Conservation (phyloP, 2,113 vertebrate genomes). For the Cyprinodon variegatus region DNA sequence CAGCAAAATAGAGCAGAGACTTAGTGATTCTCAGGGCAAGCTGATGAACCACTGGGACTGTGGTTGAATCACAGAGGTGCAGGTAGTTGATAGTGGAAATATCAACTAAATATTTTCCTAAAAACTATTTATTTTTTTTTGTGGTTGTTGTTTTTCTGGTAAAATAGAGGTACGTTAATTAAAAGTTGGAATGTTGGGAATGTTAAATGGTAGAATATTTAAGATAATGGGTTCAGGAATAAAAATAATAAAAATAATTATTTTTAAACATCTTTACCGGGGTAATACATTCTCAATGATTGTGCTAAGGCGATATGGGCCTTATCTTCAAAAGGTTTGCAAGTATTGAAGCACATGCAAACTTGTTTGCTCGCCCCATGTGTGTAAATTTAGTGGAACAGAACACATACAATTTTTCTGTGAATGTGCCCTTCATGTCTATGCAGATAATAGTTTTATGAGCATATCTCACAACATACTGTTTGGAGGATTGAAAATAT, state of each 20-base stretch:
- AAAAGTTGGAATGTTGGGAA: not conserved
- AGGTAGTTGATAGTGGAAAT: conserved; percentile 25
- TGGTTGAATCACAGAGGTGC: conserved; percentile 36
- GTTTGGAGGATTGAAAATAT: too few species aligned
- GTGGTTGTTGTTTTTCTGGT: not conserved
- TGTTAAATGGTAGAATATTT: not conserved
- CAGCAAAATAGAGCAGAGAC: conserved; percentile 57
- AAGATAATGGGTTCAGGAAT: not conserved
- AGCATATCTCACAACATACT: too few species aligned
- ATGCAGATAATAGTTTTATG: too few species aligned
- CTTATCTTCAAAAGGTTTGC: too few species aligned
- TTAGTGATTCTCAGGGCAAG: conserved; percentile 48
- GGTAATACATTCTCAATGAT: not conserved
- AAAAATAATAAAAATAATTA: not conserved
- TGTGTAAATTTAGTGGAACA: not conserved
- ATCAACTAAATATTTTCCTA: not conserved
- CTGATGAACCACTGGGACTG: conserved; percentile 30
- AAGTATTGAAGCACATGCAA: too few species aligned
- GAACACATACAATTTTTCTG: too few species aligned
- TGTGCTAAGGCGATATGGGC: not conserved
- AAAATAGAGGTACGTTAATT: not conserved
- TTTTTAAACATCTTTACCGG: not conserved
- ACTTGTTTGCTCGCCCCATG: not conserved
- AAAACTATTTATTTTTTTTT: not conserved
- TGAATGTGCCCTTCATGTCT: too few species aligned